Evolutionary conservation across 2,888 invertebrate genomes (phyloP).

Genomic region (Antheraea yamamai): DNA sequence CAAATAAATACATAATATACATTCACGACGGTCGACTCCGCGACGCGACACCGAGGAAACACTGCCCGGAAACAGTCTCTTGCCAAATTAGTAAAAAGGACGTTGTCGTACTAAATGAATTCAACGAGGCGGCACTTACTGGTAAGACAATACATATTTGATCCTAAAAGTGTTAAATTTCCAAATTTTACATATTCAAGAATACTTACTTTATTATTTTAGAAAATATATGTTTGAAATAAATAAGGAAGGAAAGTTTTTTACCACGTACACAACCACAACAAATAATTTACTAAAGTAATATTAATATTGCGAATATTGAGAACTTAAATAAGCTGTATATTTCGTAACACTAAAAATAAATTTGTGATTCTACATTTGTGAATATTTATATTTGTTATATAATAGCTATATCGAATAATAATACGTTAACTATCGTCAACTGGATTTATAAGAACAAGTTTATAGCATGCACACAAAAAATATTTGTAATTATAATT

Average conservation of each 20-base stretch:
- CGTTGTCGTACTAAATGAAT: slow-evolving; percentile 8
- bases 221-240: neutral
- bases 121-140: slow-evolving; percentile 17
- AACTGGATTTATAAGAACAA: too few species aligned
- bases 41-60: slow-evolving; percentile 6
- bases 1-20: neutral
- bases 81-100: slow-evolving; percentile 22
- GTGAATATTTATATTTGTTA: too few species aligned
- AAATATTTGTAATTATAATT: too few species aligned
- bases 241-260: neutral
- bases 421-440: too few species aligned
- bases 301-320: too few species aligned
- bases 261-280: neutral
- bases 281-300: too few species aligned
- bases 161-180: slow-evolving; percentile 63
- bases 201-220: neutral
- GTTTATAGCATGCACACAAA: too few species aligned
- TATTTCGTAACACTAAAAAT: too few species aligned
- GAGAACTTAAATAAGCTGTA: too few species aligned
- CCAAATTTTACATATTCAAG: neutral
- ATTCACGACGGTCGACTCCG: neutral
- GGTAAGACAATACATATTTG: slow-evolving; percentile 45
- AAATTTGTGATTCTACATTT: too few species aligned
- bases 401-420: too few species aligned
- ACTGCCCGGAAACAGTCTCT: slow-evolving; percentile 17